Base-by-base conservation (phyloP, 2,888 invertebrate species). In the Desoria tigrina region DNA sequence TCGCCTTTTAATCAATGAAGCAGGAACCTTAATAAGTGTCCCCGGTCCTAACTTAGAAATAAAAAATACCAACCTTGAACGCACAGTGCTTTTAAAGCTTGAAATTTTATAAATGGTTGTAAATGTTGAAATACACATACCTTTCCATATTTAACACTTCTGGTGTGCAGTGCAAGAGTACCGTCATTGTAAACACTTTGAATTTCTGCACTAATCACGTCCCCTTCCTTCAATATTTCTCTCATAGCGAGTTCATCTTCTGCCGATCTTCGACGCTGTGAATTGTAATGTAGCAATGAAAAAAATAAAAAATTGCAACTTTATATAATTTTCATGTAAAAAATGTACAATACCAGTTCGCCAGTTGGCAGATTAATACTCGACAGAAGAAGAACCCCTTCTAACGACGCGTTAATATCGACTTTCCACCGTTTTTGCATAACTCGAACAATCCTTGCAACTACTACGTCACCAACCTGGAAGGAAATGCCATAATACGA, bases 211-310 rank as follows among this genome's bases (percentile, higher is more conserved):
- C 95, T 95, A 68, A 99, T 93, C 1, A 99, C 84, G 82, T 99
- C 99, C 21, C 95, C 95, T 81, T 96, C 95, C 79, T 90, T 88
- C 55, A 97, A 82, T 80, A 94, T 95, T 72, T 90, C 89, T 61
- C 98, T 84, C 99, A 99, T 99, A 85, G 92, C 90, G 79, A 95
- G 90, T 80, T 99, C 98, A 84, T 99, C 99, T 83, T 99, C 96
- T 4, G 88, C 90, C 2, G 92, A 94, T 78, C 95, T 85, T 61
- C 95, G 84, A 70, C 97, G 85, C 88, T 92, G 79, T 18, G 79
- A 77, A 66, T 23, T 23, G n/a, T n/a, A n/a, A n/a, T n/a, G n/a
- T n/a, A n/a, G n/a, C n/a, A n/a, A n/a, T n/a, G n/a, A n/a, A n/a
- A n/a, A n/a, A n/a, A n/a, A 7, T 32, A 32, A 32, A 32, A 32